Evolutionary conservation across 2,797 vertebrate genomes (phyloP).

Genomic region (Coccyzus lansbergi): DNA sequence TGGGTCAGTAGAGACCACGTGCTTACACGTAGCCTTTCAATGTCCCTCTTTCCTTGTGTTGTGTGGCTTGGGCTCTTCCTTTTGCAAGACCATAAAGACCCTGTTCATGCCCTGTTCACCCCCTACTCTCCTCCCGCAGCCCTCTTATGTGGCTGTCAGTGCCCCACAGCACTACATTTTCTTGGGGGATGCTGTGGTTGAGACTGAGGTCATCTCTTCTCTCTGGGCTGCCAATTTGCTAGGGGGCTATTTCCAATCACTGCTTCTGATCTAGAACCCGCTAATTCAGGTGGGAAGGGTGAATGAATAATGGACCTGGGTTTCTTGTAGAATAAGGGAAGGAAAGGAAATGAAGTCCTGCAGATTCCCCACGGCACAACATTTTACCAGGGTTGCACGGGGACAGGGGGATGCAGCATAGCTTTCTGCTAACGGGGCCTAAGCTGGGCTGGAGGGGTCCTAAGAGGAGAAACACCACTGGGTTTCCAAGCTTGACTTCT

Average conservation of each 20-base stretch:
- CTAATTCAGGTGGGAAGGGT: not conserved
- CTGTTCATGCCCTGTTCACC: not conserved
- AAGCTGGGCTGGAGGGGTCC: not conserved
- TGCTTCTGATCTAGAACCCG: not conserved
- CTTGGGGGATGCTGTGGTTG: not conserved
- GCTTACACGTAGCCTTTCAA: not conserved
- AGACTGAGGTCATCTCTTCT: not conserved
- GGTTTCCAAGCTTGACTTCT: not conserved
- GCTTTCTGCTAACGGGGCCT: not conserved
- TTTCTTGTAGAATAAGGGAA: not conserved
- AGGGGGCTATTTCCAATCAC: not conserved
- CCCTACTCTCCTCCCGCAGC: not conserved
- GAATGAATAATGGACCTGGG: not conserved
- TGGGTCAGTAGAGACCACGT: not conserved
- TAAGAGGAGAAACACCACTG: not conserved
- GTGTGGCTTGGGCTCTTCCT: not conserved
- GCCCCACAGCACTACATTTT: not conserved
- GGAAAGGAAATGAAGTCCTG: not conserved
- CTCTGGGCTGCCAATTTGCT: not conserved
- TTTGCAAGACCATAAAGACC: not conserved
- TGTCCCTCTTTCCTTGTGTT: not conserved
- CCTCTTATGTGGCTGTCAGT: not conserved
- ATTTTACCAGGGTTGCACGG: not conserved
- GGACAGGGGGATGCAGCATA: not conserved
- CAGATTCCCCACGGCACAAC: rapidly evolving